These are phyloP conservation scores for Mormyrus lacerda DNA, from an alignment of 2,113 vertebrate genomes.

Conservation along the genomic window DNA sequence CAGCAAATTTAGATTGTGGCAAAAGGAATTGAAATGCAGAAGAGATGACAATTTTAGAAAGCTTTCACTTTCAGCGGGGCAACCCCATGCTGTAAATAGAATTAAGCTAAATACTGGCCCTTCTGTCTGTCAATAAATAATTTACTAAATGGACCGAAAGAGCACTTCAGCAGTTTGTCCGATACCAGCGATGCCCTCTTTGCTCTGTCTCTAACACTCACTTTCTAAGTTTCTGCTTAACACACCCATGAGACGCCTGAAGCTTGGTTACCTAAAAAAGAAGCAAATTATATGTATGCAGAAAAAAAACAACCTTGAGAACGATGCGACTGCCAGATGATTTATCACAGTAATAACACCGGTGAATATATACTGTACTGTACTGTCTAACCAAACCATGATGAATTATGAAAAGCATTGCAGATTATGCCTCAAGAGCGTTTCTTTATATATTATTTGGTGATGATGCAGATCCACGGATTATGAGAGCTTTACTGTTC, in stretches of 20 bases:
- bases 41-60: neutral
- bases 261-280: slow-evolving; percentile 8
- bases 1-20: neutral
- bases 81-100: neutral
- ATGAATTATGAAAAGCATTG: neutral
- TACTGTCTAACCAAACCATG: neutral
- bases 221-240: neutral
- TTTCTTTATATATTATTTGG: neutral
- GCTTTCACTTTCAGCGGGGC: neutral
- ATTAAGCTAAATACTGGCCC: neutral
- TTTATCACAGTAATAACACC: slow-evolving; percentile 29
- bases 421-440: neutral
- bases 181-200: neutral
- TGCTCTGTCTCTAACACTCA: neutral
- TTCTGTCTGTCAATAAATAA: neutral
- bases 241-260: neutral
- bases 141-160: neutral
- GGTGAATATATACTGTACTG: neutral
- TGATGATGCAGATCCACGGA: neutral
- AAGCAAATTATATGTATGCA: slow-evolving; percentile 41
- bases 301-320: slow-evolving; percentile 42
- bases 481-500: neutral
- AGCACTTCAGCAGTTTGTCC: neutral
- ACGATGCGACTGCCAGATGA: slow-evolving; percentile 28
- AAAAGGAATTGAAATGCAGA: neutral